These are phyloP conservation scores for Helarctos malayanus DNA, from an alignment of 2,797 vertebrate species.

Conservation along the genomic window DNA sequence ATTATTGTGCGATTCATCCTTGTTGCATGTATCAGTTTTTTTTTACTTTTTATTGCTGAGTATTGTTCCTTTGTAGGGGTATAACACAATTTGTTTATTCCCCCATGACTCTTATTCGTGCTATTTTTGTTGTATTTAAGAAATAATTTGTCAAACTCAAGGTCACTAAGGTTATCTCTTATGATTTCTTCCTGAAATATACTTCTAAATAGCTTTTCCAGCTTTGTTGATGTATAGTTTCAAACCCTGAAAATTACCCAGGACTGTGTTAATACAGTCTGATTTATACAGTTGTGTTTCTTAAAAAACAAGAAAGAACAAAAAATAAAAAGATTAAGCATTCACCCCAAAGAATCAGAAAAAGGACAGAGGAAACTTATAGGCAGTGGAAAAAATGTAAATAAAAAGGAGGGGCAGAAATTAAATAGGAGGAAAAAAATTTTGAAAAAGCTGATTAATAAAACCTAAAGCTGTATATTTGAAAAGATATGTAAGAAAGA, in stretches of 20 bases:
- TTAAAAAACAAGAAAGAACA: conserved; percentile 2
- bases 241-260: background rate
- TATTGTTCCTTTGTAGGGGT: background rate
- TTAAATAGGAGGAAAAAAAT: background rate
- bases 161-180: background rate
- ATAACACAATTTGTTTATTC: background rate
- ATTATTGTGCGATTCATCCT: background rate
- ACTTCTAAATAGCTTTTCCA: background rate
- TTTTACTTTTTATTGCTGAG: background rate
- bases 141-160: conserved; percentile 18
- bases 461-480: conserved; percentile 53
- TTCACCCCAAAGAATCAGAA: background rate
- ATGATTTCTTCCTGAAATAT: background rate
- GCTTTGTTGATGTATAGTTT: background rate
- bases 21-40: background rate
- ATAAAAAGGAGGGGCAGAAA: background rate
- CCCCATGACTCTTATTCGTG: background rate
- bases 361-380: background rate
- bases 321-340: background rate
- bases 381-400: background rate
- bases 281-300: background rate
- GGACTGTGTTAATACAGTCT: background rate
- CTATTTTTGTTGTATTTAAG: background rate
- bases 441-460: background rate
- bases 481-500: background rate